A percentile compares a stretch with the other conserved stretches of the same genome.
Conservation (phyloP, 2,797 vertebrate genomes). For the Toxotes lorentzi region DNA sequence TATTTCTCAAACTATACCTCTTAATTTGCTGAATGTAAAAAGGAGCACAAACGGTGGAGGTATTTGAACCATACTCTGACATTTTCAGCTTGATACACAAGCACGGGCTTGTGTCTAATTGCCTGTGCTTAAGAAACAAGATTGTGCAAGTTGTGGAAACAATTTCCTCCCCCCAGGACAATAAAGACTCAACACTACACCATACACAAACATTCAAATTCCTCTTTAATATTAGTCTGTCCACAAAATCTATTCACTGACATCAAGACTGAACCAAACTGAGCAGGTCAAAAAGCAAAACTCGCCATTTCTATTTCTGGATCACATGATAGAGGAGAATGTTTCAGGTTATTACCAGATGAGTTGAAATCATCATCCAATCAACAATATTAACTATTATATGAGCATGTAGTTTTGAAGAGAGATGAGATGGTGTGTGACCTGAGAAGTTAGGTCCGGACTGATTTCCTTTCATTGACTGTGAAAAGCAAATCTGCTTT, state of each 20-base stretch:
- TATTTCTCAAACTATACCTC: background rate
- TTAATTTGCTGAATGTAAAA: background rate
- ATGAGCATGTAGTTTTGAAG: background rate
- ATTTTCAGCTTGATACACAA: constrained; percentile 3
- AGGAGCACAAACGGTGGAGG: background rate
- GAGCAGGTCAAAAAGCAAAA: background rate
- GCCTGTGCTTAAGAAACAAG: background rate
- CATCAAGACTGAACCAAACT: background rate
- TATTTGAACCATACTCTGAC: background rate
- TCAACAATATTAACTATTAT: background rate
- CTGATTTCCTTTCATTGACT: constrained; percentile 47
- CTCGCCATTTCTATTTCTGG: background rate
- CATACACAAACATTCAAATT: background rate
- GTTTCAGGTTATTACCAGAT: background rate
- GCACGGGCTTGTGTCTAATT: constrained; percentile 4
- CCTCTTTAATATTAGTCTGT: background rate
- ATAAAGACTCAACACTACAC: background rate
- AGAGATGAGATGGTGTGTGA: constrained; percentile 29
- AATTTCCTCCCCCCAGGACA: background rate
- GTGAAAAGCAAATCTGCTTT: constrained; percentile 63
- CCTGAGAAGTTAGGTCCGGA: constrained; percentile 3
- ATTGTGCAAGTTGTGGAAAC: background rate
- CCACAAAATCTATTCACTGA: background rate
- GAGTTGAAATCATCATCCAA: constrained; percentile 2
- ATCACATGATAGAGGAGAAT: constrained; percentile 2